Evolutionary conservation across 2,797 vertebrate species (phyloP).

Genomic region (Halcyon leucocephala): DNA sequence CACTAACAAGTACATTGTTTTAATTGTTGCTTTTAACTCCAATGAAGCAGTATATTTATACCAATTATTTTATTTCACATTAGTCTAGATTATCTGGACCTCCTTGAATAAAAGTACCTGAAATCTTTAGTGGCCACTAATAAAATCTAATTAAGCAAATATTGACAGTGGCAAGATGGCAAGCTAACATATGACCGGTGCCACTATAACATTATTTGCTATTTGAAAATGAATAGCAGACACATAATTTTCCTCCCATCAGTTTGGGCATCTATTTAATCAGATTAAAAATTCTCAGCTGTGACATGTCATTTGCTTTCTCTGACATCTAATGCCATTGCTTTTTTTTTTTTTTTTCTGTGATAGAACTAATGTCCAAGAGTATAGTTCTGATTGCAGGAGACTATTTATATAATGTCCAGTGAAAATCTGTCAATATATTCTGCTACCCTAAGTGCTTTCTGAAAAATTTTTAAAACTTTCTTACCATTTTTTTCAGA

Average conservation of each 20-base stretch:
- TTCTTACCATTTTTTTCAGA: background rate
- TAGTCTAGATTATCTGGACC: background rate
- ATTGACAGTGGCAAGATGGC: background rate
- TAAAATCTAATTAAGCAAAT: background rate
- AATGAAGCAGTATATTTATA: background rate
- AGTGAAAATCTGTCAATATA: background rate
- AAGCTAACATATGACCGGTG: background rate
- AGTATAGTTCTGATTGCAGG: background rate
- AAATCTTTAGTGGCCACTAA: background rate
- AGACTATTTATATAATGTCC: background rate
- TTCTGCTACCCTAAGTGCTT: background rate
- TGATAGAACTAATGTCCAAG: background rate
- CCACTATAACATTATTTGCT: background rate
- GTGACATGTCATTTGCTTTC: background rate
- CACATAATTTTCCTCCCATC: background rate
- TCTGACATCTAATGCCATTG: background rate
- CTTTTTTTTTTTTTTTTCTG: background rate
- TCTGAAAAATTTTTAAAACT: conserved; percentile 1
- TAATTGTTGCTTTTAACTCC: background rate
- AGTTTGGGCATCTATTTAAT: background rate
- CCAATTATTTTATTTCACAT: no score
- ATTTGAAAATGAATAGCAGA: background rate
- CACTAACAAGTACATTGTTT: background rate
- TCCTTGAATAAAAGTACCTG: background rate
- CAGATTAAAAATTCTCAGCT: background rate